phyloP scores from a whole-genome alignment of 2,888 invertebrate species.

The Horisme vitalbata region DNA sequence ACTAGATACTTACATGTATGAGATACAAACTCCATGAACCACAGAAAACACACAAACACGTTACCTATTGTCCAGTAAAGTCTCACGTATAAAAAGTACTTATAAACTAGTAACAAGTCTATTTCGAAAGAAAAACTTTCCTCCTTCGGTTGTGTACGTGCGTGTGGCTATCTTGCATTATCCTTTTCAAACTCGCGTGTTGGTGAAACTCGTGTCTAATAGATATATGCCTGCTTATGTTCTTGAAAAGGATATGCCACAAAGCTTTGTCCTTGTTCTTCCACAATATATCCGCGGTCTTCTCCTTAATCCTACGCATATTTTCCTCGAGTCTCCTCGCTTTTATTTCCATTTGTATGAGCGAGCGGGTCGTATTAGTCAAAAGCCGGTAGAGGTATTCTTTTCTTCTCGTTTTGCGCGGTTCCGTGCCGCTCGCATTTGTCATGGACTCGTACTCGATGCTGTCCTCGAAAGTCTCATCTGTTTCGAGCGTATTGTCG shows the following conservation, averaged over 20 bases:
- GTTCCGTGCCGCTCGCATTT: slow-evolving; percentile 65
- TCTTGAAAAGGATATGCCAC: slow-evolving; percentile 81
- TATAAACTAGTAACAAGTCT: slow-evolving; percentile 42
- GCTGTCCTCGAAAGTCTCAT: slow-evolving; percentile 50
- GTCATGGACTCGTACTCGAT: slow-evolving; percentile 62
- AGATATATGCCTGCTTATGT: slow-evolving; percentile 78
- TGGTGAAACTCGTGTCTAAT: slow-evolving; percentile 79
- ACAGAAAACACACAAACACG: slow-evolving; percentile 47
- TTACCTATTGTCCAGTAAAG: slow-evolving; percentile 62
- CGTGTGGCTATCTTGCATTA: slow-evolving; percentile 68
- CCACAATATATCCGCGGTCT: slow-evolving; percentile 82
- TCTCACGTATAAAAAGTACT: slow-evolving; percentile 44
- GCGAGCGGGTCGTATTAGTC: slow-evolving; percentile 81
- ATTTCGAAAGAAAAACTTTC: slow-evolving; percentile 57
- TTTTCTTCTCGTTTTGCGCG: slow-evolving; percentile 70
- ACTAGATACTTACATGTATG: slow-evolving; percentile 65
- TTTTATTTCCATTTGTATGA: slow-evolving; percentile 84
- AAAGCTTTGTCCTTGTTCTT: slow-evolving; percentile 80
- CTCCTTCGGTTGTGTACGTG: slow-evolving; percentile 55
- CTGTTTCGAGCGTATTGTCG: slow-evolving; percentile 35
- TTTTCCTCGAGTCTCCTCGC: slow-evolving; percentile 81
- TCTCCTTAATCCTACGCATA: slow-evolving; percentile 82
- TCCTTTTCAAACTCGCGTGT: slow-evolving; percentile 71
- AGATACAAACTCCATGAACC: slow-evolving; percentile 41
- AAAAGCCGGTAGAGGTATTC: slow-evolving; percentile 80